phyloP scores from a whole-genome alignment of 2,113 vertebrate genomes.

The Ivindomyrus marchei region DNA sequence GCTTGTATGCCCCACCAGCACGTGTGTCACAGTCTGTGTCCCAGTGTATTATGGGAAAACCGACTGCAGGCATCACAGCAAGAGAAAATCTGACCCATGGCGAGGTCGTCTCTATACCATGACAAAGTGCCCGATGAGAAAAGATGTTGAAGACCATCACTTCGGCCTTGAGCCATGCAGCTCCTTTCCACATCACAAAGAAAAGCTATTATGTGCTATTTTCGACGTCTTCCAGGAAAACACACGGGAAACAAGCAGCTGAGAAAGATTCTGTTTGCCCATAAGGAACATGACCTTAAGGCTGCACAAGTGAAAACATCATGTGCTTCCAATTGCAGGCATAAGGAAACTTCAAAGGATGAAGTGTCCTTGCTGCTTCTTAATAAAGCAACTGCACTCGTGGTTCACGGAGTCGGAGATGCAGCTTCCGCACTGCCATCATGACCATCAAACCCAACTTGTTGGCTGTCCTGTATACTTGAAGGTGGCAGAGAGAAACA shows the following conservation, averaged over 20 bases:
- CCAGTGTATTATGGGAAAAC: background rate
- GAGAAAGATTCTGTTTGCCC: background rate
- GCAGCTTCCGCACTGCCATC: background rate
- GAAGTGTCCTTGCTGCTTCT: background rate
- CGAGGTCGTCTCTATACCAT: background rate
- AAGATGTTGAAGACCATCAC: background rate
- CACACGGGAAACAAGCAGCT: background rate
- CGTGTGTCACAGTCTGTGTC: background rate
- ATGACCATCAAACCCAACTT: background rate
- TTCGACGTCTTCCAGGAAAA: background rate
- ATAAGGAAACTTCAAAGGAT: background rate
- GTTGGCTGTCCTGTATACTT: background rate
- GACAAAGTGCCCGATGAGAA: background rate
- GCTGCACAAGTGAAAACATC: background rate
- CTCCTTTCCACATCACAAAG: background rate
- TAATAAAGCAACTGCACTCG: background rate
- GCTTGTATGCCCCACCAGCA: background rate
- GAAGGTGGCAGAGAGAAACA: background rate
- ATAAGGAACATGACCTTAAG: background rate
- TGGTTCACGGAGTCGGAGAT: background rate
- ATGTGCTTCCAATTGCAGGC: background rate
- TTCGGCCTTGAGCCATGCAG: background rate
- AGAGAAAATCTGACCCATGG: background rate
- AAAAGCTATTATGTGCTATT: background rate
- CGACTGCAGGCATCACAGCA: background rate